Evolutionary conservation across 2,113 vertebrate genomes (phyloP).

Genomic region (Lepidothrix coronata): DNA sequence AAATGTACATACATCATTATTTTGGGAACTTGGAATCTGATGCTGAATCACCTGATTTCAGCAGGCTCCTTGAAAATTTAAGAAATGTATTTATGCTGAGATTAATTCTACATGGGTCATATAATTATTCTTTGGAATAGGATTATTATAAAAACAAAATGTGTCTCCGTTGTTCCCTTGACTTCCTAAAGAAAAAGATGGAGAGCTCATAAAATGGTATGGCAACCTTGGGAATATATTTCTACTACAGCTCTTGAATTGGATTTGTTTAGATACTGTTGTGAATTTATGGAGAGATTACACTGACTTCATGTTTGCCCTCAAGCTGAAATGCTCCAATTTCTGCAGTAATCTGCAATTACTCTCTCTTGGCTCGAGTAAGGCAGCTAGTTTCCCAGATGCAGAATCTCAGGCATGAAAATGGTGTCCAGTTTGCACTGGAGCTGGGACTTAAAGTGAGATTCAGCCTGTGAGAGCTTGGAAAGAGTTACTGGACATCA

Average conservation of each 20-base stretch:
- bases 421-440: not conserved
- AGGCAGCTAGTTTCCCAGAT: not conserved
- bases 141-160: not conserved
- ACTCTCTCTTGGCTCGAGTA: not conserved
- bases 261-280: not conserved
- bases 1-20: not conserved
- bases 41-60: not conserved
- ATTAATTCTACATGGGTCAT: not conserved
- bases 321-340: not conserved
- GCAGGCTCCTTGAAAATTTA: not conserved
- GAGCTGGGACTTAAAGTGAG: not conserved
- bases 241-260: not conserved
- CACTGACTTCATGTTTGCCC: not conserved
- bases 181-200: not conserved
- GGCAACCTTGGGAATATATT: not conserved
- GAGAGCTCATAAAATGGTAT: not conserved
- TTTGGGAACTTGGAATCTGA: not conserved
- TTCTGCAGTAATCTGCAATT: not conserved
- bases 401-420: not conserved
- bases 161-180: not conserved
- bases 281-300: not conserved
- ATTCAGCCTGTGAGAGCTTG: not conserved
- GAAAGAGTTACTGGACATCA: not conserved
- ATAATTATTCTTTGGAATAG: not conserved
- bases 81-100: not conserved